Conservation (phyloP, 2,113 vertebrate genomes). For the Sitta europaea region DNA sequence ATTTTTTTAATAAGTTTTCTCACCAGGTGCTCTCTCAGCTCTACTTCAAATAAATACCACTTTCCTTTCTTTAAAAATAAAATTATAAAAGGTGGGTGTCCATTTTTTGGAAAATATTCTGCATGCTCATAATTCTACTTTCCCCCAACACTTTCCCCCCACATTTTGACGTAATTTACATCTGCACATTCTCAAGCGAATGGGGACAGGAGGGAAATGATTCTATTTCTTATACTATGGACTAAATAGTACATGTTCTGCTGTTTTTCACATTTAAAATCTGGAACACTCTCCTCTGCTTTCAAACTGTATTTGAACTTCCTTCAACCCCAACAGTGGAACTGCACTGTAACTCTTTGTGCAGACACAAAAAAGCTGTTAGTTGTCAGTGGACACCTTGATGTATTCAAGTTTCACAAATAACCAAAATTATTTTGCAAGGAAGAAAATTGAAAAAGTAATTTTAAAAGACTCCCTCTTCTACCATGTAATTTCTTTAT, state of each 20-base stretch:
- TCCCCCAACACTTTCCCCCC: neutral
- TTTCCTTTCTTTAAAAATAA: neutral
- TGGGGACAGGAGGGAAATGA: neutral
- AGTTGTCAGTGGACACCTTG: conserved; percentile 69
- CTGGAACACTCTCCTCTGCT: conserved; percentile 17
- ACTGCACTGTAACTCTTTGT: conserved; percentile 51
- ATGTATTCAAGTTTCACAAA: conserved; percentile 42
- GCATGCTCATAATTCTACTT: neutral
- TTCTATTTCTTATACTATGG: conserved; percentile 20
- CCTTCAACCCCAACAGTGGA: conserved; percentile 33
- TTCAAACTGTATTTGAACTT: conserved; percentile 66
- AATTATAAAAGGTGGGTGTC: neutral
- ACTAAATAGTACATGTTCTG: conserved; percentile 25
- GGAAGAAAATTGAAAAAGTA: neutral
- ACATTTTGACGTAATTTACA: conserved; percentile 3
- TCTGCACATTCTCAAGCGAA: conserved; percentile 46
- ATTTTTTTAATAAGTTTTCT: neutral
- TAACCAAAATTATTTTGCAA: conserved; percentile 24
- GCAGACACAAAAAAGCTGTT: conserved; percentile 66
- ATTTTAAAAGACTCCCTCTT: conserved; percentile 30
- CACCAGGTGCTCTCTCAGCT: neutral
- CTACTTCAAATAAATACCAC: neutral
- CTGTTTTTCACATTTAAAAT: conserved; percentile 72
- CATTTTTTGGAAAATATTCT: neutral
- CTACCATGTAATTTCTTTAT: conserved; percentile 3